phyloP scores from a whole-genome alignment of 2,888 invertebrate genomes.

The Cheiracanthium punctorium region DNA sequence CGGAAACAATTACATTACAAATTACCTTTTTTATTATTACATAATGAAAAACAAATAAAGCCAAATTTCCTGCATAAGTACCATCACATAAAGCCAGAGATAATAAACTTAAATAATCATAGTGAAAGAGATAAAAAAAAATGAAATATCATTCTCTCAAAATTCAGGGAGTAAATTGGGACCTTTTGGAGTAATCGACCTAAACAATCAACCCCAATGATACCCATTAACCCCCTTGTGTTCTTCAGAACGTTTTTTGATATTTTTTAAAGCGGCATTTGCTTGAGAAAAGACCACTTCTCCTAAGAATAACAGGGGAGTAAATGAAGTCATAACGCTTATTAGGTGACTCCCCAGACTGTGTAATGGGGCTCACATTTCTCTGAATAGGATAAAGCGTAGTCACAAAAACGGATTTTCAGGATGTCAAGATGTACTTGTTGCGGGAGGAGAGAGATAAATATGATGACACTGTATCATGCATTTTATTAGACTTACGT shows the following conservation, averaged over 20 bases:
- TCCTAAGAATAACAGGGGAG: slow-evolving; percentile 49
- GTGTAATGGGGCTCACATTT: slow-evolving; percentile 27
- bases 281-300: slow-evolving; percentile 48
- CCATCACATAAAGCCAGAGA: background rate
- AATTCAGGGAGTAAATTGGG: background rate
- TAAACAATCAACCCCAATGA: slow-evolving; percentile 13
- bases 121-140: background rate
- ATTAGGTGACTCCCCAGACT: slow-evolving; percentile 55
- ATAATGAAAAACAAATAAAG: background rate
- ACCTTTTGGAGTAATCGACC: slow-evolving; percentile 6
- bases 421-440: slow-evolving; percentile 20
- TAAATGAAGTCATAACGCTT: slow-evolving; percentile 67
- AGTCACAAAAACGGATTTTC: slow-evolving; percentile 57
- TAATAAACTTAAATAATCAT: background rate
- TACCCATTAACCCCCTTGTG: slow-evolving; percentile 43
- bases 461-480: too few species aligned
- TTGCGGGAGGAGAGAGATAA: background rate
- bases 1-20: background rate
- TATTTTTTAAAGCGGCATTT: slow-evolving; percentile 64
- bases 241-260: background rate
- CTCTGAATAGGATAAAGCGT: slow-evolving; percentile 45
- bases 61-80: background rate
- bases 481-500: too few species aligned
- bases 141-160: background rate
- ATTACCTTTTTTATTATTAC: background rate